Evolutionary conservation across 2,113 vertebrate genomes (phyloP).

Genomic region (Pogonocichla stellata): DNA sequence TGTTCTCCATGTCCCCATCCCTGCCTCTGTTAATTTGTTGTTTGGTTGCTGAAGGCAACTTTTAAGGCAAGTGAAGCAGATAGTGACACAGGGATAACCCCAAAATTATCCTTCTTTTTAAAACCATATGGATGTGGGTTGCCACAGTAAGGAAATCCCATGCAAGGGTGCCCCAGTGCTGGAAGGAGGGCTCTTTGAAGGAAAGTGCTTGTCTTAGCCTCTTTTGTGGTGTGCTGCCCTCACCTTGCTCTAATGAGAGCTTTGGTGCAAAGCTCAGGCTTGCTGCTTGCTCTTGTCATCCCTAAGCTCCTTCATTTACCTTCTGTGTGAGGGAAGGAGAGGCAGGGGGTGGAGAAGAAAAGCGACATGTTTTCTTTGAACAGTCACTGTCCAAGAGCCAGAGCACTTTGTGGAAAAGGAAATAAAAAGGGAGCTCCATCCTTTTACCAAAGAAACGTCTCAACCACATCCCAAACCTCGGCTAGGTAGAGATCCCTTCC

Average conservation of each 20-base stretch:
- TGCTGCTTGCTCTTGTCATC: not conserved
- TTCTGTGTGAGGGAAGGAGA: not conserved
- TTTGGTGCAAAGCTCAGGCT: not conserved
- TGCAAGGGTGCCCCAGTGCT: not conserved
- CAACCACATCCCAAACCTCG: not conserved
- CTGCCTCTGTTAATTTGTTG: not conserved
- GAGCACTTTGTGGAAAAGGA: not conserved
- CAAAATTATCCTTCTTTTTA: not conserved
- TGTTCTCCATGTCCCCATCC: not conserved
- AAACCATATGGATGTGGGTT: not conserved
- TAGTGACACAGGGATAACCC: not conserved
- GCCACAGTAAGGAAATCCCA: not conserved
- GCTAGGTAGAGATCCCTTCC: not conserved
- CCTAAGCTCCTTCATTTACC: not conserved
- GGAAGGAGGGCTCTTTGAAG: not conserved
- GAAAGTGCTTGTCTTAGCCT: not conserved
- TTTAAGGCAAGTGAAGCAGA: not conserved
- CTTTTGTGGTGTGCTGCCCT: not conserved
- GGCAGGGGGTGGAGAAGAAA: not conserved
- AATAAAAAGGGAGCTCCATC: slow-evolving; percentile 36
- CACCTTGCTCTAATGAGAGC: slow-evolving; percentile 9
- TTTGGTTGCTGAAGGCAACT: not conserved
- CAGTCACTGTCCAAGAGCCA: not conserved
- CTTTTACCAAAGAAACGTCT: not conserved
- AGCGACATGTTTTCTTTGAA: not conserved